Percentiles rank a stretch among this genome's conserved stretches.
These are phyloP conservation scores for Dipodomys spectabilis DNA, from an alignment of 2,113 vertebrate genomes.

Conservation along the genomic window DNA sequence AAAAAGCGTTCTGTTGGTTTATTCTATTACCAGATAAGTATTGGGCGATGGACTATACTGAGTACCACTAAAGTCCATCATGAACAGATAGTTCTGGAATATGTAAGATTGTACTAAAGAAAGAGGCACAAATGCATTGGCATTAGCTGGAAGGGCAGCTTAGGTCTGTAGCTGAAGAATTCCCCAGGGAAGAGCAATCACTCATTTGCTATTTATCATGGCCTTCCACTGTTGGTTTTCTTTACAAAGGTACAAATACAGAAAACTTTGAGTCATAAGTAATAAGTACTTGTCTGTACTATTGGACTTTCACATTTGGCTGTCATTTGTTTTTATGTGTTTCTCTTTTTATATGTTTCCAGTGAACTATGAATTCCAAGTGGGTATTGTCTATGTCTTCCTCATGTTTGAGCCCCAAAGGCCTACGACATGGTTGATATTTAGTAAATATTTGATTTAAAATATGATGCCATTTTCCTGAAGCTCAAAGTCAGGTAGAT, in stretches of 20 bases:
- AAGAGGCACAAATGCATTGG: neutral
- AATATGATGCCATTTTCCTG: neutral
- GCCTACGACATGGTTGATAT: neutral
- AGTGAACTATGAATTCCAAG: conserved; percentile 33
- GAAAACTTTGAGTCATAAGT: neutral
- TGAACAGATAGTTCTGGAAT: neutral
- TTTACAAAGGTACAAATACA: neutral
- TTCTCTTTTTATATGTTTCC: neutral
- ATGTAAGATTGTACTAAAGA: neutral
- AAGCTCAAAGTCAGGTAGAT: neutral
- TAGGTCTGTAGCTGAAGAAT: accelerated
- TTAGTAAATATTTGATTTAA: conserved; percentile 35
- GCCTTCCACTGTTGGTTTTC: neutral
- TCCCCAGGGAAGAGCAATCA: neutral
- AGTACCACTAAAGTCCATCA: neutral
- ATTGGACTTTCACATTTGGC: neutral
- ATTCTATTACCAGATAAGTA: neutral
- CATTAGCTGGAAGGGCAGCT: neutral
- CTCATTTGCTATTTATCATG: neutral
- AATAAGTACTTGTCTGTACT: neutral
- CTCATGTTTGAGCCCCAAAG: conserved; percentile 4
- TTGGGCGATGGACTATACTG: neutral
- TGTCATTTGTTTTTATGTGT: neutral
- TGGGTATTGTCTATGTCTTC: neutral
- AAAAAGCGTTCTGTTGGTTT: neutral